These are phyloP conservation scores for Acomys russatus DNA, from an alignment of 2,797 vertebrate genomes.

Conservation along the genomic window DNA sequence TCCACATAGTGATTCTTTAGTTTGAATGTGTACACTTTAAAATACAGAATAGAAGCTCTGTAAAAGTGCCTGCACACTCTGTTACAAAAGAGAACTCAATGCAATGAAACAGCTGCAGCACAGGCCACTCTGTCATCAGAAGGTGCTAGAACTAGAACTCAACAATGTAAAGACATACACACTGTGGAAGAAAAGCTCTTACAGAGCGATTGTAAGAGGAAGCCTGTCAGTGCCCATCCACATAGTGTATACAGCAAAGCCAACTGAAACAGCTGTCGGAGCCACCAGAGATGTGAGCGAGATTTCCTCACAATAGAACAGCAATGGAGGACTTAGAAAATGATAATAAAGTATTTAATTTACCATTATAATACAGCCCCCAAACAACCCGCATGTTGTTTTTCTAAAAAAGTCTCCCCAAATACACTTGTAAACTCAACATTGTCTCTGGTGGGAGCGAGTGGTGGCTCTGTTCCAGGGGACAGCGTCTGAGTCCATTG, in stretches of 20 bases:
- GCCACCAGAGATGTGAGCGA: not conserved
- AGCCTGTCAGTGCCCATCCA: not conserved
- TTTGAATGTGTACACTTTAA: not conserved
- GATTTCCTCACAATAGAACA: not conserved
- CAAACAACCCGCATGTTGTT: not conserved
- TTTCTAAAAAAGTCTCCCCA: not conserved
- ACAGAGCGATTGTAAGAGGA: not conserved
- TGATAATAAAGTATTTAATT: slow-evolving; percentile 2
- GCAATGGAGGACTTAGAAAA: not conserved
- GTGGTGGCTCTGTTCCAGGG: too few species aligned
- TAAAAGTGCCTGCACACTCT: not conserved
- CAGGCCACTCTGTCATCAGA: not conserved
- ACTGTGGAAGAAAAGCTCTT: not conserved
- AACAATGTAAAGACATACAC: not conserved
- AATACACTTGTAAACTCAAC: slow-evolving; percentile 6
- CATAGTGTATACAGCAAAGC: not conserved
- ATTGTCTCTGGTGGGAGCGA: too few species aligned
- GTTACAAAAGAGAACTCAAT: slow-evolving; percentile 10
- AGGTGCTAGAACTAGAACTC: not conserved
- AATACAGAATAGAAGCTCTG: slow-evolving; percentile 26
- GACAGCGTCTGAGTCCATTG: too few species aligned
- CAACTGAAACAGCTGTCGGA: not conserved
- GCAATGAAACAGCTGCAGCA: not conserved
- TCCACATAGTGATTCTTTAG: not conserved
- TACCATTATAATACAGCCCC: not conserved